phyloP scores from a whole-genome alignment of 2,113 vertebrate species.

The Cyphomyrus discorhynchus region DNA sequence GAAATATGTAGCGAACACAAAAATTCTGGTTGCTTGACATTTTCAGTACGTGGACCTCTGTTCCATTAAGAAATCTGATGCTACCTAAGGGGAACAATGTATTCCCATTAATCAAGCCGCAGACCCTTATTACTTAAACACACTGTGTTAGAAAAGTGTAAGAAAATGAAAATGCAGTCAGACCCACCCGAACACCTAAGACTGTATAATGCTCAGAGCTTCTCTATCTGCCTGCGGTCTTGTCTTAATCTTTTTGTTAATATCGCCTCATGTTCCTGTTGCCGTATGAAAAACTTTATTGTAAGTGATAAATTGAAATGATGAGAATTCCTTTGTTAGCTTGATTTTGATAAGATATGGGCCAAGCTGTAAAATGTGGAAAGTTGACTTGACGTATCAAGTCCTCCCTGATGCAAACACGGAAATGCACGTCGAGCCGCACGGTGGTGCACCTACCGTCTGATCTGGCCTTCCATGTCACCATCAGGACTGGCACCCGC shows the following conservation, averaged over 20 bases:
- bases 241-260: neutral
- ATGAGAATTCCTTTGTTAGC: neutral
- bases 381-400: neutral
- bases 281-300: neutral
- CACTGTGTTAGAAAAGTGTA: neutral
- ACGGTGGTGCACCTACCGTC: neutral
- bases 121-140: neutral
- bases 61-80: constrained; percentile 10
- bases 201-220: neutral
- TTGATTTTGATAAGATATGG: neutral
- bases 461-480: neutral
- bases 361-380: neutral
- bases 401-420: neutral
- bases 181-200: neutral
- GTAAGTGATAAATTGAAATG: neutral
- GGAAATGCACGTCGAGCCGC: too few species aligned
- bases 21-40: constrained; percentile 6
- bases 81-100: neutral
- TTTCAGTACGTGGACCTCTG: constrained; percentile 18
- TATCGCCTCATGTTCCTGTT: neutral
- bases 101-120: neutral
- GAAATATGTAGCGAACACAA: constrained; percentile 20
- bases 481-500: neutral
- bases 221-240: neutral
- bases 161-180: neutral